Base-by-base conservation (phyloP, 1,140 invertebrate species). In the Magallana gigas region DNA sequence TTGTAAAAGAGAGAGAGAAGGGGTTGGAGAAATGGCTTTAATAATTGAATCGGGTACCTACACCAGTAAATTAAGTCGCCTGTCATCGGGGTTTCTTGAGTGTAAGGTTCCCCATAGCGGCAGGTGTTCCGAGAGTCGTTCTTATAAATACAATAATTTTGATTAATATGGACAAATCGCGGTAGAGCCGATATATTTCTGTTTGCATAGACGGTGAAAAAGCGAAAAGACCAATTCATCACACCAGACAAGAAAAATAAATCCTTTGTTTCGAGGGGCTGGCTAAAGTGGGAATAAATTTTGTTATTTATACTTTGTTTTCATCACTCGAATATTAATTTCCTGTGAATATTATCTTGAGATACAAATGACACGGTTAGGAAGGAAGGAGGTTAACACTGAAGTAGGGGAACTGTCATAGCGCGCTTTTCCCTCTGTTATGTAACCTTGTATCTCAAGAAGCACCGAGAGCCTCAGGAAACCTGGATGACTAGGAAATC, bases 311-410 rank as follows among this genome's bases (percentile, higher is more conserved):
- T 62, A 62, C 60, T 16, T 76, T 76, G 68, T 76, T 76, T 76
- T 76, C 68, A 76, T 76, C 68, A 76, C 68, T 76, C 68, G 68
- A 76, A 76, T 29, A 76, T 76, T 76, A 76, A 76, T 76, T 76
- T 76, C 68, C 68, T 36, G 68, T 76, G 68, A 23, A 29, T 76
- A 76, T 76, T 76, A 76, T 76, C 68, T 76, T 76, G 68, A 76
- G 68, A 76, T 76, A 36, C 64, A 76, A 76, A 76, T 76, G 68
- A 76, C 68, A 76, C 68, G 3, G 36, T 5, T 76, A 76, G 68
- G 68, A 76, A 76, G 68, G 68, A 76, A 76, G 36, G 36, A 76
- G 68, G 16, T 68, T 29, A 36, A 36, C 5, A 23, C 12, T 76
- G 68, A 36, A 29, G 68, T 29, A 29, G 8, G 36, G 68, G 9